A percentile compares a stretch with the other conserved stretches of the same genome.
Evolutionary conservation across 2,888 invertebrate species (phyloP).

Genomic region (Trichogramma dendrolimi): DNA sequence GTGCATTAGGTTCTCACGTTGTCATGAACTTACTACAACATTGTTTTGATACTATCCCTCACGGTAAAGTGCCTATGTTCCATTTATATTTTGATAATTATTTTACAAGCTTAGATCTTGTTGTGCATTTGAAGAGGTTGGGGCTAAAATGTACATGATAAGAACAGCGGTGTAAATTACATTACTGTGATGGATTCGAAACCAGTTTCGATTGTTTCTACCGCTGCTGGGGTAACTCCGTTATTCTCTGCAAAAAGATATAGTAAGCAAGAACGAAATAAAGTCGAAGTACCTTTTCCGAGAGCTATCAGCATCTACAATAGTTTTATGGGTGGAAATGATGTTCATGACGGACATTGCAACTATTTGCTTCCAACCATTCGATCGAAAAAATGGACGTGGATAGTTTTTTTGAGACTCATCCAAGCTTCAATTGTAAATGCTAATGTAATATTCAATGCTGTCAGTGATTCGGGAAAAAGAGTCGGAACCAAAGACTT

Average conservation of each 20-base stretch:
- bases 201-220: conserved; percentile 29
- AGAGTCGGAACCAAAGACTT: not conserved
- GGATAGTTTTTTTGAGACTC: conserved; percentile 23
- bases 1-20: conserved; percentile 29
- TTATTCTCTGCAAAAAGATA: conserved; percentile 22
- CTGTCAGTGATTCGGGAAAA: not conserved
- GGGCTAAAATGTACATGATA: conserved; percentile 25
- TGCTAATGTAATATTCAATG: conserved; percentile 19
- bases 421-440: conserved; percentile 21
- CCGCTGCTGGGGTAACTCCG: conserved; percentile 31
- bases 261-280: conserved; percentile 17
- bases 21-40: conserved; percentile 27
- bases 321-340: conserved; percentile 28
- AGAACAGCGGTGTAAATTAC: conserved; percentile 30
- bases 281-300: conserved; percentile 26
- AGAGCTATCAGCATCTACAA: conserved; percentile 27
- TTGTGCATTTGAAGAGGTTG: conserved; percentile 29
- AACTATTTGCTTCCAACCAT: conserved; percentile 28
- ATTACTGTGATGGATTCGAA: conserved; percentile 31
- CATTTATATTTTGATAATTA: conserved; percentile 30
- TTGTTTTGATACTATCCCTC: conserved; percentile 18
- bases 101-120: conserved; percentile 26
- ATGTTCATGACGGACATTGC: conserved; percentile 29
- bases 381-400: conserved; percentile 30
- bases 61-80: conserved; percentile 17